Evolutionary conservation across 2,113 vertebrate genomes (phyloP).

Genomic region (Cardinalis cardinalis): DNA sequence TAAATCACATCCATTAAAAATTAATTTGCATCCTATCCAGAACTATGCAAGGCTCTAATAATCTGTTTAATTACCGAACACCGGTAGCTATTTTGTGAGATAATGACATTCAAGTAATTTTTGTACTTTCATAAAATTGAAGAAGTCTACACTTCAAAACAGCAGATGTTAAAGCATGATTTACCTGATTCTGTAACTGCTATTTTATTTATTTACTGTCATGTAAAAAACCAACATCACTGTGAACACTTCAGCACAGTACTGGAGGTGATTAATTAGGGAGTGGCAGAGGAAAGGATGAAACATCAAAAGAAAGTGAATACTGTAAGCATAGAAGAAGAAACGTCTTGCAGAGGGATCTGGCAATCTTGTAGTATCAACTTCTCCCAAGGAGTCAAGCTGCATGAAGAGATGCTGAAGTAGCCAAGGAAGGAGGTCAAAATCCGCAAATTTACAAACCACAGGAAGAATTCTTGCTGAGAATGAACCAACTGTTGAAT

Average conservation of each 20-base stretch:
- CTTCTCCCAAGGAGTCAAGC: neutral
- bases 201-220: neutral
- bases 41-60: neutral
- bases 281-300: slow-evolving; percentile 8
- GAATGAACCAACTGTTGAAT: neutral
- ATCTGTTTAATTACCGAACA: neutral
- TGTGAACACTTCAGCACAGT: neutral
- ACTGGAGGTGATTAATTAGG: neutral
- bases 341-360: neutral
- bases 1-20: neutral
- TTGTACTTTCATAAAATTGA: neutral
- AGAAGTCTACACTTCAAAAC: neutral
- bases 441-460: neutral
- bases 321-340: neutral
- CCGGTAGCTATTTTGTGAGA: neutral
- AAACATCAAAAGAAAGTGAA: slow-evolving; percentile 12
- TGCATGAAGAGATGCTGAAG: neutral
- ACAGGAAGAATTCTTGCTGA: neutral
- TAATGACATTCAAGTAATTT: neutral
- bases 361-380: neutral
- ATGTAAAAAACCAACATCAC: neutral
- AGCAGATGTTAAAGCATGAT: neutral
- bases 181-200: neutral
- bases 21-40: neutral
- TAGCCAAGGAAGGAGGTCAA: neutral